Conservation (phyloP, 2,797 vertebrate species). For the Bradypodion pumilum region DNA sequence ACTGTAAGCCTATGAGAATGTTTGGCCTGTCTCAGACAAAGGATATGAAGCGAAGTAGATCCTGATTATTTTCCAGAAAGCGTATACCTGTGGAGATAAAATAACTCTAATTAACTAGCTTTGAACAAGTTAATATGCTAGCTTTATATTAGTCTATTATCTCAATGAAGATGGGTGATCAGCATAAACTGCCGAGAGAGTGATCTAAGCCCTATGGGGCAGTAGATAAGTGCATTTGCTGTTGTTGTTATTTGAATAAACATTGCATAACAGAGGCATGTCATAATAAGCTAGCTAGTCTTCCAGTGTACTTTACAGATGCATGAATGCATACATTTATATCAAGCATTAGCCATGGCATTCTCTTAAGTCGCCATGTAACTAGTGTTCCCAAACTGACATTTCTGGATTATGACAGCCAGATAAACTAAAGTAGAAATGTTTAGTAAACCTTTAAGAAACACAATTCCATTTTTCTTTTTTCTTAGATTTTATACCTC, state of each 20-base stretch:
- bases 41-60: too few species aligned
- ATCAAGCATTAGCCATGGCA: not conserved
- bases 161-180: too few species aligned
- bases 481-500: conserved; percentile 75
- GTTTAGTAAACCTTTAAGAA: conserved; percentile 16
- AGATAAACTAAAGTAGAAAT: not conserved
- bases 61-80: too few species aligned
- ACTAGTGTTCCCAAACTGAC: not conserved
- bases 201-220: too few species aligned
- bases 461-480: conserved; percentile 18
- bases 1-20: too few species aligned
- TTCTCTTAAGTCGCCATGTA: not conserved
- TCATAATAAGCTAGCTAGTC: not conserved
- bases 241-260: not conserved
- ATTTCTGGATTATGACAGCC: not conserved
- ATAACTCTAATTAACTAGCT: not conserved
- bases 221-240: too few species aligned
- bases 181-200: too few species aligned
- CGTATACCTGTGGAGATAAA: too few species aligned
- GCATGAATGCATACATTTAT: not conserved
- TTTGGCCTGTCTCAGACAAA: not conserved
- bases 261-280: not conserved
- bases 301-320: not conserved
- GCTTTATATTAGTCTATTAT: not conserved
- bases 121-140: not conserved